A percentile compares a stretch with the other conserved stretches of the same genome.
Evolutionary conservation across 2,888 invertebrate species (phyloP).

Genomic region (Agrotis clavis): DNA sequence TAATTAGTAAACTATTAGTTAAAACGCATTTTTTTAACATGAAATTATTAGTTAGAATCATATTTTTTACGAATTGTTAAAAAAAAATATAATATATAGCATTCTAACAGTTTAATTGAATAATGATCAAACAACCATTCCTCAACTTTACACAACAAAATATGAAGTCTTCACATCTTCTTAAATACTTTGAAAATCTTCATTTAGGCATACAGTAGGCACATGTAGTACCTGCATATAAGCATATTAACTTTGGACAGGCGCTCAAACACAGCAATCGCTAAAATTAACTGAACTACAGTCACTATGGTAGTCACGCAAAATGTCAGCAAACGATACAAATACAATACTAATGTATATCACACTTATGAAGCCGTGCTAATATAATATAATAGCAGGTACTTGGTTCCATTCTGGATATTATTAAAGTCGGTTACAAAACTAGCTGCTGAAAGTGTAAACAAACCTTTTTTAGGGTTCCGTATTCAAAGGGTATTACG

Average conservation of each 20-base stretch:
- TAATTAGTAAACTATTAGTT: too few relatives aligned
- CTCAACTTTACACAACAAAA: too few relatives aligned
- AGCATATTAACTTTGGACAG: slow-evolving; percentile 11
- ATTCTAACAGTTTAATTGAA: too few relatives aligned
- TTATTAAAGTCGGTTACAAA: background rate
- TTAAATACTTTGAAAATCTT: too few relatives aligned
- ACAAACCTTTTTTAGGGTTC: background rate
- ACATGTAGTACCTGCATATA: background rate
- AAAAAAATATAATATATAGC: too few relatives aligned
- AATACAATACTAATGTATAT: slow-evolving; percentile 5
- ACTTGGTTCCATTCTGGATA: background rate
- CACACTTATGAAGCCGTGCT: background rate
- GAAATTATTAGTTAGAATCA: too few relatives aligned
- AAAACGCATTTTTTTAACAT: too few relatives aligned
- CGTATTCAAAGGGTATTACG: background rate
- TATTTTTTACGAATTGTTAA: too few relatives aligned
- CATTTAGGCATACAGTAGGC: background rate
- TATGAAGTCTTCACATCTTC: too few relatives aligned
- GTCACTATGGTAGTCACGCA: background rate
- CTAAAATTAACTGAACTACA: slow-evolving; percentile 3
- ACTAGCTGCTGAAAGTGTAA: background rate
- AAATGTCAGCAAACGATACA: slow-evolving; percentile 16
- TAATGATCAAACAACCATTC: too few relatives aligned
- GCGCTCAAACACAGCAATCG: slow-evolving; percentile 23
- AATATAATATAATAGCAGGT: too few relatives aligned